These are phyloP conservation scores for Chromoteleia sp. DNA, from an alignment of 2,888 invertebrate genomes.

Conservation along the genomic window DNA sequence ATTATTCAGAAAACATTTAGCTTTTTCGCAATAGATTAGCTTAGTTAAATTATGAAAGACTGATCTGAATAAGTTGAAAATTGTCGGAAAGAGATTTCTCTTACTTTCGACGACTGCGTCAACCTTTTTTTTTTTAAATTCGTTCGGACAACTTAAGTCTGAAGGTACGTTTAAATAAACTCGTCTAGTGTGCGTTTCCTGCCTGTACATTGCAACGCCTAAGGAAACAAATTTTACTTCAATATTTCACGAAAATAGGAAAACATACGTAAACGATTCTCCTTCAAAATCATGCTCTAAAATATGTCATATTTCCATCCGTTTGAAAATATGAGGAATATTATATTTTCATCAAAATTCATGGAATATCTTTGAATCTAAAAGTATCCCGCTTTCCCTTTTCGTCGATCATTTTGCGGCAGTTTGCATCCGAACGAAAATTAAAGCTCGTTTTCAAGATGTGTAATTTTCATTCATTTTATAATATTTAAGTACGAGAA, in stretches of 20 bases:
- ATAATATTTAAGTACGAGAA: neutral
- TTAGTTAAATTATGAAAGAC: neutral
- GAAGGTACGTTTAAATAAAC: conserved; percentile 43
- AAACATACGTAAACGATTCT: conserved; percentile 49
- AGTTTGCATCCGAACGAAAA: neutral
- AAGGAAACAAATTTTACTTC: conserved; percentile 36
- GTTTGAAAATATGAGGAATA: conserved; percentile 30
- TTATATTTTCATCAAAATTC: conserved; percentile 39
- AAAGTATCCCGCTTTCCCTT: neutral
- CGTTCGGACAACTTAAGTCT: conserved; percentile 15
- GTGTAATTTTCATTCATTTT: neutral
- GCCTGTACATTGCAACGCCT: conserved; percentile 2
- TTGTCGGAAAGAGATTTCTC: neutral
- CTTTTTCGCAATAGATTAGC: too few relatives aligned
- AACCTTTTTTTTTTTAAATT: conserved; percentile 10
- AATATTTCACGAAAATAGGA: conserved; percentile 36
- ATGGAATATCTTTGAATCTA: conserved; percentile 28
- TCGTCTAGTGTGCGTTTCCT: too few relatives aligned
- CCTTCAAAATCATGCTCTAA: conserved; percentile 30
- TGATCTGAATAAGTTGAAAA: neutral
- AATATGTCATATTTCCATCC: conserved; percentile 25
- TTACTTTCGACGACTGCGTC: neutral
- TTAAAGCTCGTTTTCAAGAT: conserved; percentile 3
- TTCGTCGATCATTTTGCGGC: neutral
- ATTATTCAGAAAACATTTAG: too few relatives aligned